These are phyloP conservation scores for Plebejus anna DNA, from an alignment of 2,888 invertebrate genomes.

Conservation along the genomic window DNA sequence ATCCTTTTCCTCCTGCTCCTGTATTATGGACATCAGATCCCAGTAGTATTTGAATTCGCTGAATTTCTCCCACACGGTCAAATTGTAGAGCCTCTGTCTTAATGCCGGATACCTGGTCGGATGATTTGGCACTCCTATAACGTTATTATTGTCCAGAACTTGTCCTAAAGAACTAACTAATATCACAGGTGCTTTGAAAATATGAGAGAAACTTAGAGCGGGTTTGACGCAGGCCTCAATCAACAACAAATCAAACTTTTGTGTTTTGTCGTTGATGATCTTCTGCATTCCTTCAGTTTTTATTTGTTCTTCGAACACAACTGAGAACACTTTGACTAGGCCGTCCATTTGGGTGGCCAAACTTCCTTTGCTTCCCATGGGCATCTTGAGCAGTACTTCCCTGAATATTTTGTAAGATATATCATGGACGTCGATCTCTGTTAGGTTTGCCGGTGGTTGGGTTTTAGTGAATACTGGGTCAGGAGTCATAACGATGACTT, in stretches of 20 bases:
- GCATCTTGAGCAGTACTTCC: conserved; percentile 18
- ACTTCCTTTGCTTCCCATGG: conserved; percentile 19
- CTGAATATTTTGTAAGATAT: conserved; percentile 45
- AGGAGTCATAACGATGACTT: conserved; percentile 55
- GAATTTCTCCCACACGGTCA: conserved; percentile 46
- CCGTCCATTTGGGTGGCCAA: conserved; percentile 31
- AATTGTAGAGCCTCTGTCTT: conserved; percentile 41
- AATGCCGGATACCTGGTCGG: conserved; percentile 45
- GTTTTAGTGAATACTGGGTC: conserved; percentile 50
- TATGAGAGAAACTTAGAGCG: conserved; percentile 45
- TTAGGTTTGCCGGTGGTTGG: conserved; percentile 45
- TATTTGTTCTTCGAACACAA: conserved; percentile 37
- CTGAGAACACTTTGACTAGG: conserved; percentile 1
- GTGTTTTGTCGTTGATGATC: conserved; percentile 36
- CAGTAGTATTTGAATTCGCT: conserved; percentile 40
- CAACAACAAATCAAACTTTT: conserved; percentile 48
- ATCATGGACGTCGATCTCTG: conserved; percentile 51
- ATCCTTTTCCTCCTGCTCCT: conserved; percentile 18
- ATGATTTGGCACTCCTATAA: conserved; percentile 45
- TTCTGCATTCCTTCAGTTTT: conserved; percentile 35
- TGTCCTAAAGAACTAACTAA: conserved; percentile 45
- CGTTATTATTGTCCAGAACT: conserved; percentile 37
- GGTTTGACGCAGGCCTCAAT: conserved; percentile 44
- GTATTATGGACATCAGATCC: conserved; percentile 24
- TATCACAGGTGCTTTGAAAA: conserved; percentile 49